Conservation (phyloP, 2,888 invertebrate species). For the Heptascelio sp. region DNA sequence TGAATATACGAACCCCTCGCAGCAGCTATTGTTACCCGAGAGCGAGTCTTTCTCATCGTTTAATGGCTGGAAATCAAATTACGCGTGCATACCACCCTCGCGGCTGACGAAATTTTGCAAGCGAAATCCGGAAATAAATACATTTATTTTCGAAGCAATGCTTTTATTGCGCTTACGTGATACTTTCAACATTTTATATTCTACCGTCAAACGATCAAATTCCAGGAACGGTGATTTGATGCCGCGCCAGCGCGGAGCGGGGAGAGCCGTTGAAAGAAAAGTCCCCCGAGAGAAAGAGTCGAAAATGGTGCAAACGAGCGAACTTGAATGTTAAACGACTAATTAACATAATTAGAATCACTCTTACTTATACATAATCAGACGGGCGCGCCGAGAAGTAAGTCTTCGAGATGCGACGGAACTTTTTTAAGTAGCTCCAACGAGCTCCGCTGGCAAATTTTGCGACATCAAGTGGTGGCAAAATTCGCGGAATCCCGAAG, state of each 20-base stretch:
- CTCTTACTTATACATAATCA: constrained; percentile 76
- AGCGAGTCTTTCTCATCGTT: constrained; percentile 17
- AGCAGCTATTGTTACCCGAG: constrained; percentile 31
- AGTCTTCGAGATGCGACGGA: constrained; percentile 69
- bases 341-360: constrained; percentile 82
- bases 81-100: not conserved
- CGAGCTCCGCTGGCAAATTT: constrained; percentile 71
- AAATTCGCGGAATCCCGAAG: constrained; percentile 26
- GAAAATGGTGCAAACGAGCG: constrained; percentile 75
- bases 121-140: constrained; percentile 10
- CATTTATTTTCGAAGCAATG: not conserved
- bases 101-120: not conserved
- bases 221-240: constrained; percentile 35
- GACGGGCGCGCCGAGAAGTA: constrained; percentile 70
- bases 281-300: constrained; percentile 55
- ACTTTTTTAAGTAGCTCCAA: constrained; percentile 74
- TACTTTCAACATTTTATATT: constrained; percentile 25
- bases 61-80: constrained; percentile 30
- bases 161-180: not conserved
- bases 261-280: constrained; percentile 58
- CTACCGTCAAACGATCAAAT: constrained; percentile 24
- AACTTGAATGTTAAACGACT: constrained; percentile 78
- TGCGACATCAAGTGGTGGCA: constrained; percentile 37
- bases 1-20: constrained; percentile 38
- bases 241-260: constrained; percentile 1